Conservation (phyloP, 1,140 invertebrate species). For the Dufourea novaeangliae region DNA sequence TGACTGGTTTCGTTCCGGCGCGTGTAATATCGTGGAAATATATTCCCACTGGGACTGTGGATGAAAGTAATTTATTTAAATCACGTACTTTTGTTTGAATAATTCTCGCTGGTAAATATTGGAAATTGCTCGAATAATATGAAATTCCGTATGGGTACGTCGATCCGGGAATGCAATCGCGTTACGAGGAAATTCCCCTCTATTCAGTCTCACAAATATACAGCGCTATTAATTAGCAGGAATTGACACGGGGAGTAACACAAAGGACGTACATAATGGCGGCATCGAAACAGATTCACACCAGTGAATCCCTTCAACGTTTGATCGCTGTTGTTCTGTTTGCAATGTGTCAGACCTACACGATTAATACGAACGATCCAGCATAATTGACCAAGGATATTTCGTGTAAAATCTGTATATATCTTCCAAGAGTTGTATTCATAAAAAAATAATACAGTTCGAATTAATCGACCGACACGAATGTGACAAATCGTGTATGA, state of each 20-base stretch:
- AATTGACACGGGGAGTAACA: background rate
- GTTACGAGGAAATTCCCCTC: background rate
- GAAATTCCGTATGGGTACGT: background rate
- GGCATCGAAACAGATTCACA: background rate
- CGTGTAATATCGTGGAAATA: too few relatives aligned
- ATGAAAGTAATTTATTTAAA: too few relatives aligned
- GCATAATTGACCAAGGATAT: background rate
- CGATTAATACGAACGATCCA: background rate
- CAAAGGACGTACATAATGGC: background rate
- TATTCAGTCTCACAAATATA: background rate
- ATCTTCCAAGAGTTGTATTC: too few relatives aligned
- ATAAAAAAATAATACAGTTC: too few relatives aligned
- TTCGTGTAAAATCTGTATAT: background rate
- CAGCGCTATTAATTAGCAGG: constrained; percentile 3
- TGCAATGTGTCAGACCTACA: background rate
- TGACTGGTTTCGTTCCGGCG: background rate
- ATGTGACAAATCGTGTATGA: too few relatives aligned
- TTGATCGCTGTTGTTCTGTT: background rate
- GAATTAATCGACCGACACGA: too few relatives aligned
- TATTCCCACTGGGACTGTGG: too few relatives aligned
- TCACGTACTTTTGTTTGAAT: too few relatives aligned
- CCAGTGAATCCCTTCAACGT: background rate
- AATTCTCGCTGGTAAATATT: background rate
- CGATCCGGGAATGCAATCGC: background rate
- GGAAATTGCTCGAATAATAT: background rate